Percentiles rank a stretch among this genome's conserved stretches.
These are phyloP conservation scores for Istiophorus platypterus DNA, from an alignment of 2,113 vertebrate genomes.

Conservation along the genomic window DNA sequence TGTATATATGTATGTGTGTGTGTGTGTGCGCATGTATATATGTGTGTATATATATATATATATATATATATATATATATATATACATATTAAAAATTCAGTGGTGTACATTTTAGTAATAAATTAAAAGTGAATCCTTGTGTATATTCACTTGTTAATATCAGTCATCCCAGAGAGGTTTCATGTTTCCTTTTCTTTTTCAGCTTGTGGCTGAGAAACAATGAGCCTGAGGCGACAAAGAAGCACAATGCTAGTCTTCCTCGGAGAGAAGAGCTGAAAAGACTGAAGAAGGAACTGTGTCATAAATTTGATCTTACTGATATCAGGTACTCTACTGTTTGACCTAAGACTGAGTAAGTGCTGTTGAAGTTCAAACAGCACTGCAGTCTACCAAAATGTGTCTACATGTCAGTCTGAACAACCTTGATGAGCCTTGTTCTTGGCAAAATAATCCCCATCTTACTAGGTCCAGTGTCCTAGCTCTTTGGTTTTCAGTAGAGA, in stretches of 20 bases:
- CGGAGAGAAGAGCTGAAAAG: constrained; percentile 89
- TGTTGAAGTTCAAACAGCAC: neutral
- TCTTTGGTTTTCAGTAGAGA: neutral
- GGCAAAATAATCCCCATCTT: neutral
- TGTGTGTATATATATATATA: too few relatives aligned
- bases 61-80: too few relatives aligned
- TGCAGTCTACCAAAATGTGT: neutral
- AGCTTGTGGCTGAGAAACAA: constrained; percentile 93
- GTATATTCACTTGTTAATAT: neutral
- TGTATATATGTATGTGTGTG: too few relatives aligned
- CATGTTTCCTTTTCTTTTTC: neutral
- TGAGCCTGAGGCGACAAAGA: constrained; percentile 86
- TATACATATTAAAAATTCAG: too few relatives aligned
- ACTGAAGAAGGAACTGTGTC: constrained; percentile 89
- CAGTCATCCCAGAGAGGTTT: neutral
- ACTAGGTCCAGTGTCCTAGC: neutral
- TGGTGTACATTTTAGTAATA: too few relatives aligned
- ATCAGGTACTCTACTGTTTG: constrained; percentile 86
- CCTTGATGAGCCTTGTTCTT: neutral
- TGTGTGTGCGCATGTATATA: too few relatives aligned
- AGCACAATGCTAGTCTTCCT: constrained; percentile 89
- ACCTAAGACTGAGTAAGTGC: neutral
- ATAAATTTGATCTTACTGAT: constrained; percentile 87
- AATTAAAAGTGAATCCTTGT: too few relatives aligned
- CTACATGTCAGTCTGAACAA: neutral